A percentile compares a stretch with the other conserved stretches of the same genome.
Evolutionary conservation across 92 coral and sea anemone genomes (phyloP).

Genomic region (Umimayanthus kanabou): DNA sequence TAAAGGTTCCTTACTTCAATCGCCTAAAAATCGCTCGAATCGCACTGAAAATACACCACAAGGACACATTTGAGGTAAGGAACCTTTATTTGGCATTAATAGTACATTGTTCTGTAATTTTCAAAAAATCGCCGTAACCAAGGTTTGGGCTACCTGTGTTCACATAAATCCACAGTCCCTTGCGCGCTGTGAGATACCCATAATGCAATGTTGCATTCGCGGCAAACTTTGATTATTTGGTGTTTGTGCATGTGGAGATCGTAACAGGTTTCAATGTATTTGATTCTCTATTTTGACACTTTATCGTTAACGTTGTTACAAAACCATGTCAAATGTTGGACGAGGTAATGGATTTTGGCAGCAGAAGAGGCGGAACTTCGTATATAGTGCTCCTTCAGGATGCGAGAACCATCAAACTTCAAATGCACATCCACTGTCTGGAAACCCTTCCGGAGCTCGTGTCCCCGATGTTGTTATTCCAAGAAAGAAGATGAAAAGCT

Average conservation of each 20-base stretch:
- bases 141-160: no score
- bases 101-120: no score
- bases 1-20: no score
- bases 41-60: no score
- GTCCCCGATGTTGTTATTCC: slow-evolving; percentile 45
- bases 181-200: slow-evolving; percentile 13
- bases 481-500: slow-evolving; percentile 60
- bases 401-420: slow-evolving; percentile 14
- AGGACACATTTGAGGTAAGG: no score
- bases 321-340: slow-evolving; percentile 54
- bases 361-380: slow-evolving; percentile 72
- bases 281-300: neutral
- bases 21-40: no score
- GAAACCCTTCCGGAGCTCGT: slow-evolving; percentile 22
- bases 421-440: slow-evolving; percentile 18
- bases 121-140: no score
- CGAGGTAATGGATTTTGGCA: slow-evolving; percentile 45
- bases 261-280: neutral
- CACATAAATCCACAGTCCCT: neutral
- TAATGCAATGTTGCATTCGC: slow-evolving; percentile 28
- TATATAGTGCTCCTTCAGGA: slow-evolving; percentile 63
- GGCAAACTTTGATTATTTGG: slow-evolving; percentile 42
- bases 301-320: neutral
- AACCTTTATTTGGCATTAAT: no score
- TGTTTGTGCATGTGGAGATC: neutral